A percentile compares a stretch with the other conserved stretches of the same genome.
Conservation (phyloP, 2,888 invertebrate genomes). For the Mylabris sibirica region DNA sequence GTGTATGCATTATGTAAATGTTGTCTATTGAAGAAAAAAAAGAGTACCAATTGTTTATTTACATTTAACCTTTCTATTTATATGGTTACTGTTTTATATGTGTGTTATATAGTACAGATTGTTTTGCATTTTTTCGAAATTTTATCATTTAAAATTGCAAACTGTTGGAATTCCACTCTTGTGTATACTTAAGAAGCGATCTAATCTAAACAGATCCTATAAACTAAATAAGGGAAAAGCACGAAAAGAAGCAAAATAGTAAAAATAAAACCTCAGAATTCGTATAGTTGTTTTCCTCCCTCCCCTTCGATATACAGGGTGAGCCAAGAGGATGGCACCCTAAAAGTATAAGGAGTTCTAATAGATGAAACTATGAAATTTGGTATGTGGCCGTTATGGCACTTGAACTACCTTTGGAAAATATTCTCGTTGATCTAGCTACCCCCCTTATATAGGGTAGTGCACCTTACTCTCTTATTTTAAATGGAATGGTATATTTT, state of each 20-base stretch:
- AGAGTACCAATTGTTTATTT: not conserved
- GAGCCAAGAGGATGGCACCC: too few relatives aligned
- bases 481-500: too few relatives aligned
- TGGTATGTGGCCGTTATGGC: too few relatives aligned
- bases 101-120: not conserved
- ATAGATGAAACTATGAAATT: too few relatives aligned
- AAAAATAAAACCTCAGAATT: not conserved
- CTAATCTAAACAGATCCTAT: slow-evolving; percentile 10
- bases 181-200: not conserved
- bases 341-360: too few relatives aligned
- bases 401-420: too few relatives aligned
- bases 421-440: too few relatives aligned
- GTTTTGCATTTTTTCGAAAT: not conserved
- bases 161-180: not conserved
- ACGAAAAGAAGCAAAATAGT: slow-evolving; percentile 5
- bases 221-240: slow-evolving; percentile 1
- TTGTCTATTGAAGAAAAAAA: not conserved
- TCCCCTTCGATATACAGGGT: not conserved
- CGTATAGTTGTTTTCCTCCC: not conserved
- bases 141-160: not conserved
- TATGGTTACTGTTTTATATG: not conserved
- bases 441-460: too few relatives aligned
- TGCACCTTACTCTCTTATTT: too few relatives aligned
- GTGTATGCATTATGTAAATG: not conserved
- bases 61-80: not conserved